Conservation (phyloP, 1,140 invertebrate species). For the Anoplolepis gracilipes region DNA sequence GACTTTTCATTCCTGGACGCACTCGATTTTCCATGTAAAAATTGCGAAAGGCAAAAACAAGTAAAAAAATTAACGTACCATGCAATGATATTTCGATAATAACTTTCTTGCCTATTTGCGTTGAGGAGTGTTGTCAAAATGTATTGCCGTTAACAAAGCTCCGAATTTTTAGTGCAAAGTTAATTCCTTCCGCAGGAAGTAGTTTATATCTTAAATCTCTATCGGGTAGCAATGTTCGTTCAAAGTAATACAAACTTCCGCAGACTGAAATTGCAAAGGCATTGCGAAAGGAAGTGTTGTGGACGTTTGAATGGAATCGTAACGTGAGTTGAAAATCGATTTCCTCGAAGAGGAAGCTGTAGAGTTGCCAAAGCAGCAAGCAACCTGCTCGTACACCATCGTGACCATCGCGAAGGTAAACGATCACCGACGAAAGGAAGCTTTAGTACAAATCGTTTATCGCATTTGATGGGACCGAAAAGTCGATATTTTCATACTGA, state of each 20-base stretch:
- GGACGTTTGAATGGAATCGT: slow-evolving; percentile 29
- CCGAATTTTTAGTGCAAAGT: slow-evolving; percentile 1
- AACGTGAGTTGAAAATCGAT: slow-evolving; percentile 51
- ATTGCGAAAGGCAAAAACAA: slow-evolving; percentile 57
- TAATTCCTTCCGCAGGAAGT: background rate
- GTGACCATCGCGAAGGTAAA: slow-evolving; percentile 33
- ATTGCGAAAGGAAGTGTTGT: background rate
- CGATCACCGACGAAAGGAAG: background rate
- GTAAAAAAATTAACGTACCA: slow-evolving; percentile 23
- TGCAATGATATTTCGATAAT: slow-evolving; percentile 52
- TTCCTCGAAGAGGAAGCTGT: slow-evolving; percentile 41
- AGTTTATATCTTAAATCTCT: background rate
- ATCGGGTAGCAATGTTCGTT: background rate
- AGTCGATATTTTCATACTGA: slow-evolving; percentile 22
- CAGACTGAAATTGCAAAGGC: slow-evolving; percentile 16
- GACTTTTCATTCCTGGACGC: slow-evolving; percentile 48
- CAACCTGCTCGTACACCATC: background rate
- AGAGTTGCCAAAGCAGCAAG: background rate
- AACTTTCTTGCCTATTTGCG: slow-evolving; percentile 54
- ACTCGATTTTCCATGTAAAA: slow-evolving; percentile 74
- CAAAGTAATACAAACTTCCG: slow-evolving; percentile 16
- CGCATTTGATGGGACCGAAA: slow-evolving; percentile 9
- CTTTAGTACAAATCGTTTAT: slow-evolving; percentile 21
- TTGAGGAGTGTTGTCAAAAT: background rate
- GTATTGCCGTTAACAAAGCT: background rate